Evolutionary conservation across 2,888 invertebrate species (phyloP).

Genomic region (Synanthedon myopaeformis): DNA sequence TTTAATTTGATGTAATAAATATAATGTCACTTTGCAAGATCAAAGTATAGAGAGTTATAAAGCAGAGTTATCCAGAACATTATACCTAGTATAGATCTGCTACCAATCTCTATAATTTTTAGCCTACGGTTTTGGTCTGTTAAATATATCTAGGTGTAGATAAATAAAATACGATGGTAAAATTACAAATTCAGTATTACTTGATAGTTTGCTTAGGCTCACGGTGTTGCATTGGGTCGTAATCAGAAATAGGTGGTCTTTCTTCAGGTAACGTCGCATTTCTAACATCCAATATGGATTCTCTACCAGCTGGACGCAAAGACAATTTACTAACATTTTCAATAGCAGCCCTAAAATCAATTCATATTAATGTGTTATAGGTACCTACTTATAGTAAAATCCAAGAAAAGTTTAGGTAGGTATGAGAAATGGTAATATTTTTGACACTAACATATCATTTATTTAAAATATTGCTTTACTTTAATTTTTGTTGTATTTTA

Average conservation of each 20-base stretch:
- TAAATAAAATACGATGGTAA: neutral
- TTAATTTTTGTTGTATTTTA: too few relatives aligned
- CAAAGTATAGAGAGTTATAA: too few relatives aligned
- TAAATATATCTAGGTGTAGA: neutral
- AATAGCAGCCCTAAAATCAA: slow-evolving; percentile 32
- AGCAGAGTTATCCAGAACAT: too few relatives aligned
- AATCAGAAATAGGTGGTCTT: slow-evolving; percentile 13
- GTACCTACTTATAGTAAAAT: too few relatives aligned
- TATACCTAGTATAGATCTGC: too few relatives aligned
- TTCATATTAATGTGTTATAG: too few relatives aligned
- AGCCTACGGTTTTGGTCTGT: neutral
- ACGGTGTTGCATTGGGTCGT: slow-evolving; percentile 28
- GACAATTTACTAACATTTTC: slow-evolving; percentile 24
- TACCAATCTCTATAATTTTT: neutral
- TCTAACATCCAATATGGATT: slow-evolving; percentile 23
- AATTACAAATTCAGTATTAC: slow-evolving; percentile 14
- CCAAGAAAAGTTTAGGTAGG: too few relatives aligned
- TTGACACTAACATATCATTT: too few relatives aligned
- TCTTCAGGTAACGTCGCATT: slow-evolving; percentile 14
- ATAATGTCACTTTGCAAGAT: too few relatives aligned
- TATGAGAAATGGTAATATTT: too few relatives aligned
- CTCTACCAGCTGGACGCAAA: slow-evolving; percentile 9
- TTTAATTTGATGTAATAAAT: too few relatives aligned
- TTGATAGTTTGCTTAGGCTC: slow-evolving; percentile 21
- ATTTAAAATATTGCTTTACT: too few relatives aligned